Conservation (phyloP, 1,140 invertebrate species). For the Diabrotica virgifera region DNA sequence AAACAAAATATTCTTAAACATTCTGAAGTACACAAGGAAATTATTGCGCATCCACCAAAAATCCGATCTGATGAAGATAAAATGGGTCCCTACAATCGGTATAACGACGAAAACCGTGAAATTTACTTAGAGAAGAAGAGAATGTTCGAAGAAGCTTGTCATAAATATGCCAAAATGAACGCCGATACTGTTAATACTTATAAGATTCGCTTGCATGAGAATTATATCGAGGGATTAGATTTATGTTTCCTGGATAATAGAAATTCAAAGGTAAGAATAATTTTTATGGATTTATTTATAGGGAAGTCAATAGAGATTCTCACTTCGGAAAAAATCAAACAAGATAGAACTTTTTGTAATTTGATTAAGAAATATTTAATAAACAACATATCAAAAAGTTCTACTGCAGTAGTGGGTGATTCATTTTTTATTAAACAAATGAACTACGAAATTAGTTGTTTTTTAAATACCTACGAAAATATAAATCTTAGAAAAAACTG, state of each 20-base stretch:
- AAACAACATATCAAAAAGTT: no score
- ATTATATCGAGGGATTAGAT: constrained; percentile 24
- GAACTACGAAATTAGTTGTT: no score
- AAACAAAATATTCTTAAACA: background rate
- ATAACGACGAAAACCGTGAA: constrained; percentile 30
- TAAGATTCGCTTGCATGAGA: constrained; percentile 13
- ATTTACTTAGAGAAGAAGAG: constrained; percentile 31
- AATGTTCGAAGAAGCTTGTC: constrained; percentile 23
- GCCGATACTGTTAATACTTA: constrained; percentile 19
- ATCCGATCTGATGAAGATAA: constrained; percentile 23
- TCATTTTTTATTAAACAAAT: no score
- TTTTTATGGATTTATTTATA: background rate
- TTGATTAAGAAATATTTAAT: no score
- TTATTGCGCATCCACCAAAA: constrained; percentile 21
- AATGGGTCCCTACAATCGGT: constrained; percentile 26
- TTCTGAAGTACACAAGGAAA: constrained; percentile 26
- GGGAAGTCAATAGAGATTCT: no score
- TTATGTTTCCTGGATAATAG: constrained; percentile 18
- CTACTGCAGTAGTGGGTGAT: no score
- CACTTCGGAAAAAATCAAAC: no score
- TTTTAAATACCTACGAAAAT: no score
- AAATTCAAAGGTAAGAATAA: constrained; percentile 9
- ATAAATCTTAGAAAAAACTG: no score
- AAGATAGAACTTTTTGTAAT: no score
- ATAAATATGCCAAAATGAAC: constrained; percentile 31